Percentiles rank a stretch among this genome's conserved stretches.
Evolutionary conservation across 2,113 vertebrate species (phyloP).

Genomic region (Gopherus evgoodei): DNA sequence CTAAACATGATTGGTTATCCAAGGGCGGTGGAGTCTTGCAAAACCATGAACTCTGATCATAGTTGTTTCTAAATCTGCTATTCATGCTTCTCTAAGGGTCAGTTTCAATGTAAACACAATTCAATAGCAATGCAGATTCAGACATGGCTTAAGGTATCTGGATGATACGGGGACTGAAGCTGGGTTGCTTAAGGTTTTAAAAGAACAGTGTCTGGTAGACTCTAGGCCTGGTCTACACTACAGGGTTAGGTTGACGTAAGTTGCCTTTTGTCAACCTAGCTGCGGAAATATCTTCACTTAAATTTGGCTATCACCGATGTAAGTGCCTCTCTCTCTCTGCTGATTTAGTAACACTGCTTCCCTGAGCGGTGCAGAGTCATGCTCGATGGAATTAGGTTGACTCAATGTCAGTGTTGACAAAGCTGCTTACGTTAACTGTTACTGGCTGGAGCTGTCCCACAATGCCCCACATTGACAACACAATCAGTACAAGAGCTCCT

Average conservation of each 20-base stretch:
- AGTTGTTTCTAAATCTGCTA: neutral
- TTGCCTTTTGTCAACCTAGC: neutral
- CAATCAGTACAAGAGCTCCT: neutral
- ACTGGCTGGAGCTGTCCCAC: neutral
- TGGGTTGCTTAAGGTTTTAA: neutral
- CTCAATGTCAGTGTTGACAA: neutral
- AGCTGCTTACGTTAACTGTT: neutral
- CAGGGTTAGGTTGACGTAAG: neutral
- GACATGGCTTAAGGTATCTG: neutral
- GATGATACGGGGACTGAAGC: neutral
- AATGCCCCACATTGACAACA: neutral
- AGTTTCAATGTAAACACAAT: neutral
- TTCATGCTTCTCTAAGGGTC: neutral
- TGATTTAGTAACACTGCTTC: neutral
- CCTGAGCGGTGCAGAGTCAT: neutral
- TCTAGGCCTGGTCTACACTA: neutral
- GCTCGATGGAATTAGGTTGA: neutral
- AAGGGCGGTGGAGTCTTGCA: neutral
- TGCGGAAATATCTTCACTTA: neutral
- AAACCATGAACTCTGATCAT: neutral
- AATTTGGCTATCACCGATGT: neutral
- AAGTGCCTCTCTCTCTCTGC: neutral
- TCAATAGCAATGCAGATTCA: neutral
- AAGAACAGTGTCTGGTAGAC: neutral
- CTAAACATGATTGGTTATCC: neutral